Evolutionary conservation across 2,113 vertebrate genomes (phyloP).

Genomic region (Rhabdomys dilectus): DNA sequence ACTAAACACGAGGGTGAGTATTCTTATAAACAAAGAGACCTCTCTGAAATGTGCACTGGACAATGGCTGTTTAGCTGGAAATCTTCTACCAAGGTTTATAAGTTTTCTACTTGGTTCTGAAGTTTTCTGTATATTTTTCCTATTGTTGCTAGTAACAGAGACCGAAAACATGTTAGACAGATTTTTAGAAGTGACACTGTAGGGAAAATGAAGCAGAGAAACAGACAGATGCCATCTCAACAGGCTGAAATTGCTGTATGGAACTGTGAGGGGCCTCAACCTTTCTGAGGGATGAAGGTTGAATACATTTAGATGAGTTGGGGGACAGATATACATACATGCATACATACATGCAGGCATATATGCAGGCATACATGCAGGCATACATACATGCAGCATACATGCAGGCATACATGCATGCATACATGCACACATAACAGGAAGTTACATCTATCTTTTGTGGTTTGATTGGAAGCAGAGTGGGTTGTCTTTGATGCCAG

Average conservation of each 20-base stretch:
- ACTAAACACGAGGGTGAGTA: background rate
- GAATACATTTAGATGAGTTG: background rate
- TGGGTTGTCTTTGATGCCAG: too few species aligned
- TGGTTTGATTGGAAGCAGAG: background rate
- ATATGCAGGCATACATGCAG: background rate
- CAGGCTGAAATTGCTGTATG: background rate
- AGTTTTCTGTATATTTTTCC: background rate
- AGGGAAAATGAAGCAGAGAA: background rate
- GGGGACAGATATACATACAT: background rate
- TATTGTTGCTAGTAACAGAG: background rate
- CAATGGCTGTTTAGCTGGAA: background rate
- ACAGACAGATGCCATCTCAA: background rate
- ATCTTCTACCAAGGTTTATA: background rate
- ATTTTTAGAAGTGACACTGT: background rate
- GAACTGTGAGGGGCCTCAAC: background rate
- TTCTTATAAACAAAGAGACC: background rate
- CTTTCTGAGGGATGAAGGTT: background rate
- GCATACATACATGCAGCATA: background rate
- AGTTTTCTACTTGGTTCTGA: background rate
- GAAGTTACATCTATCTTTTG: background rate
- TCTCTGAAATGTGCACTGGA: background rate
- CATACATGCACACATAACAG: background rate
- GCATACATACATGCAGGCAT: background rate
- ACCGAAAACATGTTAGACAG: background rate
- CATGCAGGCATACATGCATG: background rate